Percentiles rank a stretch among this genome's conserved stretches.
These are phyloP conservation scores for Druon quercuslanigerum DNA, from an alignment of 1,140 invertebrate species.

Conservation along the genomic window DNA sequence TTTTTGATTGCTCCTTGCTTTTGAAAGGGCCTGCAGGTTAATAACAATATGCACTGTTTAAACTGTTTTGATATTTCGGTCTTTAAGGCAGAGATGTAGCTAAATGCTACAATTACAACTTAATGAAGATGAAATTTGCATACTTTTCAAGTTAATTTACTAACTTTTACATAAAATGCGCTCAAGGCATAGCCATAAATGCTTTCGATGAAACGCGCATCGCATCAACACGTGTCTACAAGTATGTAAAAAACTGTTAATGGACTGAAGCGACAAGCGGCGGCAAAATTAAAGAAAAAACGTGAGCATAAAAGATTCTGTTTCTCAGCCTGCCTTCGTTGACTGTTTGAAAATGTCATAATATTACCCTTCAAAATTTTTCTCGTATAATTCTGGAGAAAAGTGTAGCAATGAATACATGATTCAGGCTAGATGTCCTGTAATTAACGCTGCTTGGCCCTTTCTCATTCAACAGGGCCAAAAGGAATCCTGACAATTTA, in stretches of 20 bases:
- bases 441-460: too few species aligned
- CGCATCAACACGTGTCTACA: conserved; percentile 1
- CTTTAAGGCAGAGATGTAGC: too few species aligned
- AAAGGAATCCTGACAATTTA: conserved; percentile 56
- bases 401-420: too few species aligned
- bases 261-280: neutral
- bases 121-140: neutral
- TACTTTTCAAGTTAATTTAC: neutral
- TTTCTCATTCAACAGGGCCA: conserved; percentile 31
- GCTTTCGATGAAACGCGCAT: conserved; percentile 18
- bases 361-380: too few species aligned
- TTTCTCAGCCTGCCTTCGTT: too few species aligned
- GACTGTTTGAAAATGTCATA: too few species aligned
- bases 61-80: conserved; percentile 25
- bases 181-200: conserved; percentile 47
- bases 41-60: conserved; percentile 32
- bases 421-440: too few species aligned
- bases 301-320: neutral
- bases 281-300: conserved; percentile 42
- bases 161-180: conserved; percentile 41
- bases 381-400: too few species aligned
- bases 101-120: too few species aligned
- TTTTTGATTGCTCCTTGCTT: neutral
- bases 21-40: too few species aligned
- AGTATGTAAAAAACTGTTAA: conserved; percentile 15